Conservation (phyloP, 2,113 vertebrate genomes). For the Coptodon bakossiorum region DNA sequence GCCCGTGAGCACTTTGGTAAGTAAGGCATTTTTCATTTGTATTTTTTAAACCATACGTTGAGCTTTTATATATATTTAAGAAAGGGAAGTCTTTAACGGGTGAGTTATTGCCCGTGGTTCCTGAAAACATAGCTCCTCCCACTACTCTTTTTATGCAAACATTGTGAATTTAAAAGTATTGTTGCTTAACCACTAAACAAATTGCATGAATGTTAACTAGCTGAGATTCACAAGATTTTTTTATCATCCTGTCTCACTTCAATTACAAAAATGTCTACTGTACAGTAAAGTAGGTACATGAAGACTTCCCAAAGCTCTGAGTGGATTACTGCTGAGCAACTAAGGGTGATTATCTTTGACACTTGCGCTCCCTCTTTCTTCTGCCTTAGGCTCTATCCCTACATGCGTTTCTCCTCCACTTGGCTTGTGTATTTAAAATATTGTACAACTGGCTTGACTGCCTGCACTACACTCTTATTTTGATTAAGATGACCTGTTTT, state of each 20-base stretch:
- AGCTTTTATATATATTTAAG: neutral
- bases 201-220: neutral
- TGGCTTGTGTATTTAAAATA: slow-evolving; percentile 37
- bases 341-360: neutral
- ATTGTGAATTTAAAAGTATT: neutral
- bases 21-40: neutral
- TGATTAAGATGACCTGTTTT: neutral
- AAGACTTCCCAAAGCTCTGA: neutral
- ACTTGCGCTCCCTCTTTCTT: neutral
- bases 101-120: neutral
- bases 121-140: neutral
- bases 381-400: neutral
- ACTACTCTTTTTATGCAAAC: neutral
- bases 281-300: neutral
- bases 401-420: slow-evolving; percentile 1
- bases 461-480: neutral
- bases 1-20: neutral
- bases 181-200: neutral
- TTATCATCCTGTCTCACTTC: neutral
- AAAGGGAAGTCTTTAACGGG: neutral
- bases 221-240: neutral
- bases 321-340: neutral
- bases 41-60: rapidly evolving
- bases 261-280: neutral
- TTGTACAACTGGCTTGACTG: slow-evolving; percentile 44